Percentiles rank a stretch among this genome's conserved stretches.
phyloP scores from a whole-genome alignment of 2,888 invertebrate genomes.

The Glaucopsyche alexis region DNA sequence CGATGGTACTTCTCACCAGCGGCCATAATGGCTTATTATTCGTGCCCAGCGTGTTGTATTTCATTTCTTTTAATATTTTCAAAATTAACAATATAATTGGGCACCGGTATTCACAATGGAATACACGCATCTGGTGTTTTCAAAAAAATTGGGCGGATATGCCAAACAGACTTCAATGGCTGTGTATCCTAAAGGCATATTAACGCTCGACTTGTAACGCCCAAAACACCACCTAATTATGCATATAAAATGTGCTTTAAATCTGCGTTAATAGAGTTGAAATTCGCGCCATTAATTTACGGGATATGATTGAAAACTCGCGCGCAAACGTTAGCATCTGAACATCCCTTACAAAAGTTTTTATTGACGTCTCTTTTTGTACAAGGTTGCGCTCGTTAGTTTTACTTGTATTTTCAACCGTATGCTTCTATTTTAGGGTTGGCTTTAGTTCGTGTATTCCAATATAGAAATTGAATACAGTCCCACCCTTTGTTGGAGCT shows the following conservation, averaged over 20 bases:
- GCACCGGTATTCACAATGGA: constrained; percentile 69
- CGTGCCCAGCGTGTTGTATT: constrained; percentile 67
- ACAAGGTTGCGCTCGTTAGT: constrained; percentile 43
- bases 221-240: constrained; percentile 34
- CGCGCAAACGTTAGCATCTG: constrained; percentile 61
- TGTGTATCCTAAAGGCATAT: constrained; percentile 66
- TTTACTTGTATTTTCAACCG: constrained; percentile 38
- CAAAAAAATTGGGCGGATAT: constrained; percentile 76
- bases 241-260: constrained; percentile 43
- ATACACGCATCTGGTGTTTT: constrained; percentile 69
- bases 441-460: constrained; percentile 40
- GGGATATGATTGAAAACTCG: constrained; percentile 44
- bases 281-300: constrained; percentile 40
- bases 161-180: constrained; percentile 71
- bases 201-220: constrained; percentile 35
- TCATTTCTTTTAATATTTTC: constrained; percentile 70
- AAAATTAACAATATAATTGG: constrained; percentile 80
- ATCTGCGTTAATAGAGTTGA: constrained; percentile 32
- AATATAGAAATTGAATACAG: constrained; percentile 47
- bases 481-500: constrained; percentile 65
- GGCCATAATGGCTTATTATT: constrained; percentile 76
- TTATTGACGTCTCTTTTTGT: constrained; percentile 48
- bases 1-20: constrained; percentile 45
- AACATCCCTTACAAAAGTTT: constrained; percentile 75
- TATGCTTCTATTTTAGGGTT: constrained; percentile 42